These are phyloP conservation scores for Seira musarum DNA, from an alignment of 2,888 invertebrate genomes.

Conservation along the genomic window DNA sequence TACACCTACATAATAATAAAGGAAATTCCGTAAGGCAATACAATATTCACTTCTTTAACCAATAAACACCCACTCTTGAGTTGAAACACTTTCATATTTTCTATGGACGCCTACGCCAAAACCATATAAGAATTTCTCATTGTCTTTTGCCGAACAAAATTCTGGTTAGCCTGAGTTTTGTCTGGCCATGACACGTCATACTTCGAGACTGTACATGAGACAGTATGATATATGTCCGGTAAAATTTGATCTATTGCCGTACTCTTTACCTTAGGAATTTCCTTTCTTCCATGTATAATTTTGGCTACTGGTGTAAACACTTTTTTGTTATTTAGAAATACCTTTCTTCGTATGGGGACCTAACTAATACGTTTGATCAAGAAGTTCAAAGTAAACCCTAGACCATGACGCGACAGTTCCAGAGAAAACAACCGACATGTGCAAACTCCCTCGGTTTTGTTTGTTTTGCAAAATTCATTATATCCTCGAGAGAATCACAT, in stretches of 20 bases:
- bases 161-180: neutral
- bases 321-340: neutral
- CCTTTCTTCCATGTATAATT: neutral
- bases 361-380: constrained; percentile 46
- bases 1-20: too few species aligned
- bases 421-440: too few species aligned
- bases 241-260: constrained; percentile 58
- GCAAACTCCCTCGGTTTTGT: too few species aligned
- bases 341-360: constrained; percentile 24
- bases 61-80: too few species aligned
- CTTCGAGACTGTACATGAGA: constrained; percentile 13
- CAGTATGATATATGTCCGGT: constrained; percentile 48
- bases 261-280: neutral
- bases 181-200: constrained; percentile 20
- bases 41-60: too few species aligned
- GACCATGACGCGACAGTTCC: too few species aligned
- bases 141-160: too few species aligned
- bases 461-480: too few species aligned
- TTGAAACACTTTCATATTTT: too few species aligned
- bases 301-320: neutral
- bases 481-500: too few species aligned
- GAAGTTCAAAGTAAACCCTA: constrained; percentile 39
- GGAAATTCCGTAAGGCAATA: too few species aligned
- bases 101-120: neutral
- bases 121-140: too few species aligned